Base-by-base conservation (phyloP, 2,797 vertebrate species). In the Ctenopoma multispine region DNA sequence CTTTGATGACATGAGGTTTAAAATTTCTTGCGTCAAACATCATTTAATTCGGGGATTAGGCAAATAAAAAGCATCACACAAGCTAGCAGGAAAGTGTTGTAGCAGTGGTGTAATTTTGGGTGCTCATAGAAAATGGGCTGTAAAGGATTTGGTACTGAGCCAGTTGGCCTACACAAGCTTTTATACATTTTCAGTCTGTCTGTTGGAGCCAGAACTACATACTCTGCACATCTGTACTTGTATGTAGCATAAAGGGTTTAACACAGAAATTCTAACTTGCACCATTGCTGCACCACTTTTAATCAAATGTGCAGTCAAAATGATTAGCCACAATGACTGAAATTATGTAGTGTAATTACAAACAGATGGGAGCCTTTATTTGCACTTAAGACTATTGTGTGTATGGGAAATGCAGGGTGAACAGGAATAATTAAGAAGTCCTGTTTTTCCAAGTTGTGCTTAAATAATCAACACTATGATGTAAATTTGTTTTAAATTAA, bases 341-440 rank as follows among this genome's bases (percentile, higher is more conserved):
- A 97, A 98, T 98, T 96, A 98, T 97, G 97, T 97, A 96, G 95
- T 96, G 96, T 99, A 99, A 99, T 99, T 99, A 98, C 97, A 95
- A 97, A 96, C 97, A 99, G 97, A 99, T 98, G 97, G 97, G 95
- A 95, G 94, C 92, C 95, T 99, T 98, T 98, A 98, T 99, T 96
- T 97, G 96, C 97, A 99, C 97, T 97, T 97, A 97, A 96, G 97
- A 97, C 96, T 94, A 94, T 94, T 93, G 83, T 89, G 94, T 97
- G 96, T 95, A 96, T 95, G 97, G 95, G 96, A 96, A 98, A 97
- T 97, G 96, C 97, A 96, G 95, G 97, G 96, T 97, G 96, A 96
- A 96, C 95, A 96, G 96, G 96, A 98, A 98, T 98, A 97, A 98
- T 99, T 99, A 99, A 97, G 96, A 98, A 98, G 96, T 96, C 94